A percentile compares a stretch with the other conserved stretches of the same genome.
These are phyloP conservation scores for Galeruca laticollis DNA, from an alignment of 2,888 invertebrate species.

Conservation along the genomic window DNA sequence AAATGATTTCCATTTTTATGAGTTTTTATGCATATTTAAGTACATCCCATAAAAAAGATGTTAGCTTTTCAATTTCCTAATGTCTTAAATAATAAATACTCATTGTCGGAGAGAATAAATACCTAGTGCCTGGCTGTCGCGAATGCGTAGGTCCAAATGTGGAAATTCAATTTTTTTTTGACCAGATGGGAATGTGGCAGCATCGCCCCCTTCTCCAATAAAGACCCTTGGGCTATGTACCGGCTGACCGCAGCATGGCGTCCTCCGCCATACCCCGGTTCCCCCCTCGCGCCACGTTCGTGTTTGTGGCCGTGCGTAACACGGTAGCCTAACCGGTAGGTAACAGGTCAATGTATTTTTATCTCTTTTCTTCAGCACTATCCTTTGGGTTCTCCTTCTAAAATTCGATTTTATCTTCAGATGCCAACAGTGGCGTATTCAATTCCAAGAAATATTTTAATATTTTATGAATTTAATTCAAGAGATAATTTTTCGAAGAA, in stretches of 20 bases:
- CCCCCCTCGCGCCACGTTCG: conserved; percentile 62
- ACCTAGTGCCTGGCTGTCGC: background rate
- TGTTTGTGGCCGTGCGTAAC: conserved; percentile 64
- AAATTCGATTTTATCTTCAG: conserved; percentile 48
- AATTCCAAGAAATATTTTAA: background rate
- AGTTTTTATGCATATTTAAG: too few relatives aligned
- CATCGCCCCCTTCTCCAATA: conserved; percentile 28
- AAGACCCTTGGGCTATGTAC: conserved; percentile 36
- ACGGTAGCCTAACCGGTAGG: conserved; percentile 73
- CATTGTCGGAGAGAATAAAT: conserved; percentile 1
- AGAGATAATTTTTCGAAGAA: too few relatives aligned
- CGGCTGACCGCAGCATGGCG: conserved; percentile 39
- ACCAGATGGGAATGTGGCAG: conserved; percentile 36
- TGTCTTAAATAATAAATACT: background rate
- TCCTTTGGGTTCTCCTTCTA: conserved; percentile 62
- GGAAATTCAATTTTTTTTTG: conserved; percentile 25
- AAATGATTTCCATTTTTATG: too few relatives aligned
- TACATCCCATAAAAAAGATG: too few relatives aligned
- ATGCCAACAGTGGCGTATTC: conserved; percentile 24
- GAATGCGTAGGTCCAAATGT: conserved; percentile 21
- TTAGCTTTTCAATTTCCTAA: background rate
- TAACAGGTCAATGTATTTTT: conserved; percentile 72
- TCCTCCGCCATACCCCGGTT: conserved; percentile 21
- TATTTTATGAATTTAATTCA: too few relatives aligned
- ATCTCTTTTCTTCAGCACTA: conserved; percentile 64